phyloP scores from a whole-genome alignment of 2,113 vertebrate species.

The Engraulis encrasicolus region DNA sequence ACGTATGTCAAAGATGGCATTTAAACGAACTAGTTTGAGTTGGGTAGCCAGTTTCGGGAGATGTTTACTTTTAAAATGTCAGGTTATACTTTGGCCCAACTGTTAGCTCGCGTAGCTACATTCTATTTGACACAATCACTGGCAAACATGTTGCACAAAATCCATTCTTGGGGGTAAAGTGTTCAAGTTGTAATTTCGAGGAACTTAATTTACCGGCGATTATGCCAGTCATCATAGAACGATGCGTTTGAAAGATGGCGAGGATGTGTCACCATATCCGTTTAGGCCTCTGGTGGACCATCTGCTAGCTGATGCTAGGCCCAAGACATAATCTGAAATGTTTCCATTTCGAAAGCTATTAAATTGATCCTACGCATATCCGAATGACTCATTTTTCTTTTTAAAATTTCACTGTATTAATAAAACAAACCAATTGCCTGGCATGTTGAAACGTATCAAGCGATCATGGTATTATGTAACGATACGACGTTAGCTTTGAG shows the following conservation, averaged over 20 bases:
- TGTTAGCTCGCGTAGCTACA: no score
- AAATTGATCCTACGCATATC: no score
- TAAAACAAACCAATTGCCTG: background rate
- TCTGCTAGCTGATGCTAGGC: background rate
- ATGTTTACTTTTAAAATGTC: slow-evolving; percentile 1
- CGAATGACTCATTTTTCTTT: no score
- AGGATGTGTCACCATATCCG: background rate
- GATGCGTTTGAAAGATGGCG: background rate
- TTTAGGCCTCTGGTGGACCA: background rate
- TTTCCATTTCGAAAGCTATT: no score
- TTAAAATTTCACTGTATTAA: no score
- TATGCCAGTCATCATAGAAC: background rate
- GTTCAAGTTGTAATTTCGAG: no score
- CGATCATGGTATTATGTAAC: background rate
- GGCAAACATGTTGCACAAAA: no score
- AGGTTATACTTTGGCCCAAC: background rate
- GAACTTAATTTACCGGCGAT: no score
- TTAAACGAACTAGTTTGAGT: background rate
- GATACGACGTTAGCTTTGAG: background rate
- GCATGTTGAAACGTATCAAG: background rate
- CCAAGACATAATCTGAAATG: no score
- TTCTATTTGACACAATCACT: no score
- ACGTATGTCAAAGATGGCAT: background rate
- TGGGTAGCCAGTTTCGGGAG: background rate
- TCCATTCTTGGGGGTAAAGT: no score